A percentile compares a stretch with the other conserved stretches of the same genome.
phyloP scores from a whole-genome alignment of 2,888 invertebrate genomes.

The Sphinx pinastri region DNA sequence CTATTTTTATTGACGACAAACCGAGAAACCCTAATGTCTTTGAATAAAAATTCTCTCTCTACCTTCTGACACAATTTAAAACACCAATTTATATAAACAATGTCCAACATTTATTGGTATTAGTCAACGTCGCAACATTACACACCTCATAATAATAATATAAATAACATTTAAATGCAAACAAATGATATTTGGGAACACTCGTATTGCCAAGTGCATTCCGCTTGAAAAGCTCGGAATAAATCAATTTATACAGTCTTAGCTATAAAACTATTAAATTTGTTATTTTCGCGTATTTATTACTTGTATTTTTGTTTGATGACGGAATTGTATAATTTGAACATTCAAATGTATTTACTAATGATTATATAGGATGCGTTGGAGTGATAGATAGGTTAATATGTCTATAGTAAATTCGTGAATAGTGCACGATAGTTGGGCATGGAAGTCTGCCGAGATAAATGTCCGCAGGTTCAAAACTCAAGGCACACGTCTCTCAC shows the following conservation, averaged over 20 bases:
- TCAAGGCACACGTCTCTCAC: too few species aligned
- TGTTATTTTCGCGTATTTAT: conserved; percentile 19
- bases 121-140: conserved; percentile 7
- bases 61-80: not conserved
- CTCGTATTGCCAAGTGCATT: conserved; percentile 11
- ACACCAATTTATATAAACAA: not conserved
- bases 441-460: too few species aligned
- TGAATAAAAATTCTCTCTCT: too few species aligned
- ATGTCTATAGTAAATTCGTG: too few species aligned
- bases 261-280: conserved; percentile 20
- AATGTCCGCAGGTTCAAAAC: too few species aligned
- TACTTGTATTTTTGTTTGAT: conserved; percentile 5
- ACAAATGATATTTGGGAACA: conserved; percentile 19
- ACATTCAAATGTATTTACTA: not conserved
- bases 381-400: not conserved
- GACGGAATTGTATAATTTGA: conserved; percentile 15
- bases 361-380: not conserved
- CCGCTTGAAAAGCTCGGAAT: not conserved
- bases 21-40: not conserved
- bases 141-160: conserved; percentile 19
- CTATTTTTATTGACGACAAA: not conserved
- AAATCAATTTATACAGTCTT: conserved; percentile 10
- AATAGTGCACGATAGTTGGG: too few species aligned
- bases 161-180: conserved; percentile 36
- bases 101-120: not conserved